Conservation (phyloP, 2,797 vertebrate species). For the Eremophila alpestris region DNA sequence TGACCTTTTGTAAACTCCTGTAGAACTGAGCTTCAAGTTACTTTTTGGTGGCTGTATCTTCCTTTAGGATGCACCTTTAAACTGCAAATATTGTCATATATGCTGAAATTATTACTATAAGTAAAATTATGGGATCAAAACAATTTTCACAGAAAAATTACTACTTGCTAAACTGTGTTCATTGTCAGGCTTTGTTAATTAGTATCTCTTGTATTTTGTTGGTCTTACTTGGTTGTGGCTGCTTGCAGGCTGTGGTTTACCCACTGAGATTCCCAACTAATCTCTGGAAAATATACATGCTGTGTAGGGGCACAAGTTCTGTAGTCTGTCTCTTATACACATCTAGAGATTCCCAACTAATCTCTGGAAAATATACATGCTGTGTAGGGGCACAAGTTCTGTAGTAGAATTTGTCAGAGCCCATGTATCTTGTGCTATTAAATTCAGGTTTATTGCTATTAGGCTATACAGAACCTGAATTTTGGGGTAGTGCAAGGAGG, state of each 20-base stretch:
- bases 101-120: not conserved
- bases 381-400: not conserved
- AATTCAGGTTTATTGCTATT: not conserved
- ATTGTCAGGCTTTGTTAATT: not conserved
- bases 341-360: not conserved
- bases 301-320: not conserved
- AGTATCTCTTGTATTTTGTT: not conserved
- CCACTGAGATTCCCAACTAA: not conserved
- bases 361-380: not conserved
- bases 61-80: not conserved
- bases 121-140: not conserved
- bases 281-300: not conserved
- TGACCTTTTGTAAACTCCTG: constrained; percentile 44
- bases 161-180: rapidly evolving
- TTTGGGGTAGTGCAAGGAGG: not conserved
- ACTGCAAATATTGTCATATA: not conserved
- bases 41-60: constrained; percentile 13
- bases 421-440: not conserved
- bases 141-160: not conserved
- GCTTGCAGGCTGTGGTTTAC: not conserved
- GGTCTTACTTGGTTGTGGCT: not conserved
- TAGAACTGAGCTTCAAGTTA: constrained; percentile 27
- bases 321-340: too few species aligned
- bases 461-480: not conserved
- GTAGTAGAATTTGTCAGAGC: not conserved